Evolutionary conservation across 2,888 invertebrate species (phyloP).

Genomic region (Aphidoletes aphidimyza): DNA sequence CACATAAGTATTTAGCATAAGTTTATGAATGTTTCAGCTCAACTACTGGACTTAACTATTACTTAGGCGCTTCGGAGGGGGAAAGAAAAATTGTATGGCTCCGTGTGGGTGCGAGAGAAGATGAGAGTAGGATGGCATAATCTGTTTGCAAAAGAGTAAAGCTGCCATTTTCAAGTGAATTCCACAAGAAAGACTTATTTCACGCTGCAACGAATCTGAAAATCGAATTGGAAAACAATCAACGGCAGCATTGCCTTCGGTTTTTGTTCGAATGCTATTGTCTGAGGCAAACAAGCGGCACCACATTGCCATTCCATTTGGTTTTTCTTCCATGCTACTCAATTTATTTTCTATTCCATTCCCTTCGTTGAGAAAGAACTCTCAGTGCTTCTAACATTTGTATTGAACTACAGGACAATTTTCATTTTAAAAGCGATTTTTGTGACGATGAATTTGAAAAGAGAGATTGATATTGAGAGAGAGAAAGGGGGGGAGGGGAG

Average conservation of each 20-base stretch:
- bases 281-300: not conserved
- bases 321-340: not conserved
- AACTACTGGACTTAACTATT: not conserved
- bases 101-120: no score
- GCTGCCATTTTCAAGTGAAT: slow-evolving; percentile 12
- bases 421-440: not conserved
- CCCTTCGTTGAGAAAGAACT: no score
- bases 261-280: not conserved
- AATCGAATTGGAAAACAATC: slow-evolving; percentile 46
- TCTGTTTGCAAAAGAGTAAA: not conserved
- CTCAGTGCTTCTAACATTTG: no score
- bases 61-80: no score
- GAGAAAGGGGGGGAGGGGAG: no score
- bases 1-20: not conserved
- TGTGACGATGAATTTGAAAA: no score
- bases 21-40: not conserved
- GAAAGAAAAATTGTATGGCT: no score
- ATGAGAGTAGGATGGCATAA: not conserved
- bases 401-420: not conserved
- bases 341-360: not conserved
- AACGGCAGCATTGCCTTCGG: not conserved
- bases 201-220: slow-evolving; percentile 34
- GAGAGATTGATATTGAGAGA: no score
- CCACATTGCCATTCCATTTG: not conserved
- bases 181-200: slow-evolving; percentile 17